phyloP scores from a whole-genome alignment of 2,113 vertebrate species.

The Antigone vipio region DNA sequence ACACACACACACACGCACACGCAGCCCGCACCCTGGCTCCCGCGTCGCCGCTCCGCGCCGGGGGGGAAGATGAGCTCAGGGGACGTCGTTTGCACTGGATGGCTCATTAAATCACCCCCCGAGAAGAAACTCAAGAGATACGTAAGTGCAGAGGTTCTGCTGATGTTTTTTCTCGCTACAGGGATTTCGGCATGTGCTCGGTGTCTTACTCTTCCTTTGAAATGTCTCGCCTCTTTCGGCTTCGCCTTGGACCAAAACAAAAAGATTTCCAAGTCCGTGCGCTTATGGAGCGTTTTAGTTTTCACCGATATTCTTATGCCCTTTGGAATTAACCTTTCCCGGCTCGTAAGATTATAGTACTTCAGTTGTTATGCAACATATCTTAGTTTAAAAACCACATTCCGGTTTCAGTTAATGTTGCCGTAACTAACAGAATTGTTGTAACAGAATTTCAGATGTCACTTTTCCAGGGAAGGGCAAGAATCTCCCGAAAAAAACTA shows the following conservation, averaged over 20 bases:
- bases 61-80: conserved; percentile 89
- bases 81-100: conserved; percentile 93
- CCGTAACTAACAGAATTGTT: conserved; percentile 7
- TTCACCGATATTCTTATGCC: not conserved
- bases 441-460: conserved; percentile 13
- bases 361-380: conserved; percentile 36
- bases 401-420: conserved; percentile 53
- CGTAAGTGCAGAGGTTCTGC: conserved; percentile 80
- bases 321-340: conserved; percentile 6
- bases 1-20: too few species aligned
- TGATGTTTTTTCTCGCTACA: not conserved
- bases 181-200: not conserved
- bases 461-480: not conserved
- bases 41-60: conserved; percentile 59
- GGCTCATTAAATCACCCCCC: conserved; percentile 98
- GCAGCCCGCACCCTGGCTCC: conserved; percentile 26
- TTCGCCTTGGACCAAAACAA: not conserved
- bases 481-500: not conserved
- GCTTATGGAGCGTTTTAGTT: not conserved
- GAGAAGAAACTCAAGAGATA: conserved; percentile 98
- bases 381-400: conserved; percentile 29
- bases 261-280: not conserved
- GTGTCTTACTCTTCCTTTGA: not conserved
- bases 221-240: not conserved
- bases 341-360: not conserved